Conservation (phyloP, 2,797 vertebrate species). For the Enteromius treurensis region DNA sequence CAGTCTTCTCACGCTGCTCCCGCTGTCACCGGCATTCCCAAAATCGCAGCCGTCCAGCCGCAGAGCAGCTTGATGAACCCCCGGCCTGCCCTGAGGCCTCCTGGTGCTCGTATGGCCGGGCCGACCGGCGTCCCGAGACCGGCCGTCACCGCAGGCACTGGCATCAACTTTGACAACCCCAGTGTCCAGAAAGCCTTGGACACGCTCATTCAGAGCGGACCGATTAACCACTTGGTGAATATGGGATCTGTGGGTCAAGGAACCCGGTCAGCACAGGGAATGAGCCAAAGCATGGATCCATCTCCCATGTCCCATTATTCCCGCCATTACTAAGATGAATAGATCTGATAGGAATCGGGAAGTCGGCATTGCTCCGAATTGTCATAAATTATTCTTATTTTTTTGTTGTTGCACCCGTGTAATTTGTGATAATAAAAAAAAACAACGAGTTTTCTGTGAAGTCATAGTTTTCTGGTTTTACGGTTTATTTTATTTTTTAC, state of each 20-base stretch:
- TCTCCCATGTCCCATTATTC: slow-evolving; percentile 85
- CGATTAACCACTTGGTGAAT: slow-evolving; percentile 90
- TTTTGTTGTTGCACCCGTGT: slow-evolving; percentile 14
- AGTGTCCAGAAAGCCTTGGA: slow-evolving; percentile 98
- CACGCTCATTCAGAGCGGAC: slow-evolving; percentile 96
- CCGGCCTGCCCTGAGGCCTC: slow-evolving; percentile 62
- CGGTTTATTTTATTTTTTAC: slow-evolving; percentile 20
- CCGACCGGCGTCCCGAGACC: slow-evolving; percentile 77
- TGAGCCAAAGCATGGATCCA: slow-evolving; percentile 59
- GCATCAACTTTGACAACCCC: slow-evolving; percentile 98
- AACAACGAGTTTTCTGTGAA: neutral
- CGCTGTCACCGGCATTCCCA: slow-evolving; percentile 43
- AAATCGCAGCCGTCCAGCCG: slow-evolving; percentile 64
- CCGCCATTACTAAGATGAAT: slow-evolving; percentile 82
- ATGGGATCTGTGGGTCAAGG: slow-evolving; percentile 62
- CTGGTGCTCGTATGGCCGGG: slow-evolving; percentile 71
- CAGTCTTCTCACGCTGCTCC: slow-evolving; percentile 38
- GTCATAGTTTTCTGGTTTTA: slow-evolving; percentile 35
- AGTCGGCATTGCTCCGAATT: slow-evolving; percentile 33
- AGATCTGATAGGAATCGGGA: neutral
- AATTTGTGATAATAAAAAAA: slow-evolving; percentile 9
- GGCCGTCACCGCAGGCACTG: slow-evolving; percentile 71
- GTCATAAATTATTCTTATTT: slow-evolving; percentile 22
- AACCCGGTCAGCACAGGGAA: slow-evolving; percentile 70
- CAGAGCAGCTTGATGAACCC: slow-evolving; percentile 76